These are phyloP conservation scores for Apoda limacodes DNA, from an alignment of 2,888 invertebrate species.

Conservation along the genomic window DNA sequence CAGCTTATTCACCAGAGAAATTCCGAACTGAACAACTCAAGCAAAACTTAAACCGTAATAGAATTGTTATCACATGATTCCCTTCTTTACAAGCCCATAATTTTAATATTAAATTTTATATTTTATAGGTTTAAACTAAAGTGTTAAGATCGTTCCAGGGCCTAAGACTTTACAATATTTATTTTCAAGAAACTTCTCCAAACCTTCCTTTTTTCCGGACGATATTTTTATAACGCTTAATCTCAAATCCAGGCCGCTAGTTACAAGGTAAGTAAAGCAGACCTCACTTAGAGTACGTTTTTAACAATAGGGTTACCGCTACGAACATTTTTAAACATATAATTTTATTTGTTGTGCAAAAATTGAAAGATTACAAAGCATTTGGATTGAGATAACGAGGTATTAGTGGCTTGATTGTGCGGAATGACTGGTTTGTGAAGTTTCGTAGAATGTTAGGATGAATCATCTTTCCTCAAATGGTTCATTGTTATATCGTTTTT, in stretches of 20 bases:
- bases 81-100: too few species aligned
- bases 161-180: background rate
- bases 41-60: too few species aligned
- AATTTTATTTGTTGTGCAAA: constrained; percentile 10
- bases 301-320: constrained; percentile 13
- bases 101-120: constrained; percentile 26
- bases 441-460: constrained; percentile 15
- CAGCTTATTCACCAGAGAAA: too few species aligned
- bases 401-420: constrained; percentile 19
- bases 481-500: too few species aligned
- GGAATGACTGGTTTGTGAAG: constrained; percentile 11
- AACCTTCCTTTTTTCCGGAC: background rate
- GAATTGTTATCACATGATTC: too few species aligned
- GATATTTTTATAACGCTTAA: constrained; percentile 1
- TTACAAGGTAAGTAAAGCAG: constrained; percentile 4
- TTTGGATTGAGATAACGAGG: constrained; percentile 2
- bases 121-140: background rate
- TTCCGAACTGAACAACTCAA: too few species aligned
- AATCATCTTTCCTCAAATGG: constrained; percentile 8
- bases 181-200: background rate
- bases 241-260: constrained; percentile 1
- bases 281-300: constrained; percentile 12
- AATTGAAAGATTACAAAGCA: constrained; percentile 14
- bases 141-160: background rate
- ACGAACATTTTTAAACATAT: constrained; percentile 7